phyloP scores from a whole-genome alignment of 1,140 invertebrate genomes.

The Papilio aristodemus region DNA sequence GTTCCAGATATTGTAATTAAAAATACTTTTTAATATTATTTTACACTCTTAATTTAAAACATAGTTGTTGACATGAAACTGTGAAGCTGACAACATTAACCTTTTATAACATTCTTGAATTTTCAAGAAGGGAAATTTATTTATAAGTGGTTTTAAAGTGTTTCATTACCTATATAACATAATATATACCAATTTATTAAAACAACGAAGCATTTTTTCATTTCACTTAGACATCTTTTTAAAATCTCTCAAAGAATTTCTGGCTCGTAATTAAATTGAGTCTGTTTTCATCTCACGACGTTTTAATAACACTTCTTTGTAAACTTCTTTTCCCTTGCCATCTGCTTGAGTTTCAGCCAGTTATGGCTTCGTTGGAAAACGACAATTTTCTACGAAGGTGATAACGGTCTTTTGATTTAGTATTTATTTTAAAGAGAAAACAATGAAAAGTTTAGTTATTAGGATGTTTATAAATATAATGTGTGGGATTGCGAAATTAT shows the following conservation, averaged over 20 bases:
- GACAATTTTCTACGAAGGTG: constrained; percentile 16
- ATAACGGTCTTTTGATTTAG: background rate
- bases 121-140: no score
- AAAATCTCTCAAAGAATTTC: constrained; percentile 22
- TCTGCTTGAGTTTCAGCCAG: constrained; percentile 20
- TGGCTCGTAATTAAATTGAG: constrained; percentile 31
- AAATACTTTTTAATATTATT: no score
- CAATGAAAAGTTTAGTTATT: background rate
- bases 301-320: constrained; percentile 33
- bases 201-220: background rate
- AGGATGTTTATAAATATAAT: no score
- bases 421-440: constrained; percentile 1
- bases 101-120: no score
- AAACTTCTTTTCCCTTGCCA: constrained; percentile 23
- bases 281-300: constrained; percentile 30
- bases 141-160: no score
- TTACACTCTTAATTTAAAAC: no score
- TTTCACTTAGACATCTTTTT: constrained; percentile 7
- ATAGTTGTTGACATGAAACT: no score
- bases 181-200: background rate
- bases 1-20: no score
- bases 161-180: no score
- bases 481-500: no score
- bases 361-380: constrained; percentile 28
- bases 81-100: no score